Evolutionary conservation across 1,140 invertebrate genomes (phyloP).

Genomic region (Anadara kagoshimensis): DNA sequence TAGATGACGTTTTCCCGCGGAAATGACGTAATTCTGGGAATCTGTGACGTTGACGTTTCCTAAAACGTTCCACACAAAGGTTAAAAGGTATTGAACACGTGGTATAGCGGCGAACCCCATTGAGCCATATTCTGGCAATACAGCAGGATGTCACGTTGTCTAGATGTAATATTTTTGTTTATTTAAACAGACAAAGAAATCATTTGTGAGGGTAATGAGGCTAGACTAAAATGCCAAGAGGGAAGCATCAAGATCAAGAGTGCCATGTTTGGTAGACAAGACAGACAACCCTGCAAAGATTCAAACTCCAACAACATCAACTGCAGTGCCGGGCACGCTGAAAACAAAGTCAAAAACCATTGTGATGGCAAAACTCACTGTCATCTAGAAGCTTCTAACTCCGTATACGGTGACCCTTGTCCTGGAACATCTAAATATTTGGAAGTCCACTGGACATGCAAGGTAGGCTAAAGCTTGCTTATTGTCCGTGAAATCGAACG

Average conservation of each 20-base stretch:
- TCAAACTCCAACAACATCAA: not conserved
- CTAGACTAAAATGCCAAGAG: not conserved
- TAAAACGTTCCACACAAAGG: too few relatives aligned
- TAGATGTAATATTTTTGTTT: too few relatives aligned
- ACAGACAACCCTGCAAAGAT: not conserved
- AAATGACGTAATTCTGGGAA: too few relatives aligned
- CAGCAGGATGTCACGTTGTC: too few relatives aligned
- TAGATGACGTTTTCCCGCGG: too few relatives aligned
- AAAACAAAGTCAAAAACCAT: not conserved
- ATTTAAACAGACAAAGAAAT: too few relatives aligned
- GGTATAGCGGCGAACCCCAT: too few relatives aligned
- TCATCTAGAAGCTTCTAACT: not conserved
- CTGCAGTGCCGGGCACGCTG: not conserved
- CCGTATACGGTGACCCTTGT: conserved; percentile 19
- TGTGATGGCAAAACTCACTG: conserved; percentile 8
- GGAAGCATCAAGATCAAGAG: not conserved
- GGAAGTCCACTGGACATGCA: not conserved
- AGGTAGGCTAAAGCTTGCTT: too few relatives aligned
- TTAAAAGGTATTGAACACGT: too few relatives aligned
- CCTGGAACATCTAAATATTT: conserved; percentile 14
- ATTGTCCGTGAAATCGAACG: too few relatives aligned
- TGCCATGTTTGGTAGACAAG: conserved; percentile 1
- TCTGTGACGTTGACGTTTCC: too few relatives aligned
- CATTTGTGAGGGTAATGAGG: not conserved
- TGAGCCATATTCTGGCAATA: too few relatives aligned